Conservation (phyloP, 2,797 vertebrate genomes). For the Acipenser ruthenus region DNA sequence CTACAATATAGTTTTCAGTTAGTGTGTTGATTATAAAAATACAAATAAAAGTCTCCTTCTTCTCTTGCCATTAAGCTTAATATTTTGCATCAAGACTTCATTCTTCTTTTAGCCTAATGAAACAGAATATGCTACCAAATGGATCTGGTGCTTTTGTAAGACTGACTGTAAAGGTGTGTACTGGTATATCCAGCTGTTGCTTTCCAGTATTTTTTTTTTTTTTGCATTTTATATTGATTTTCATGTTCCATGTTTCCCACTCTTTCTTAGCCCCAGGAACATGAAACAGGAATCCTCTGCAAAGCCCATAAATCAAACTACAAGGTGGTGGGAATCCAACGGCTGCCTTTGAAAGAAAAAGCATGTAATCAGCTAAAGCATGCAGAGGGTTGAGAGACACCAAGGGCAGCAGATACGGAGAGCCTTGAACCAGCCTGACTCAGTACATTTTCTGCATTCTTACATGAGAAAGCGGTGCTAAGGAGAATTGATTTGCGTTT, state of each 20-base stretch:
- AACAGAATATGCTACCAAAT: not conserved
- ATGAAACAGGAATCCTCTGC: constrained; percentile 38
- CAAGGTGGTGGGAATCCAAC: constrained; percentile 33
- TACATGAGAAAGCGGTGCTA: constrained; percentile 48
- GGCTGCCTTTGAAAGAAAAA: constrained; percentile 58
- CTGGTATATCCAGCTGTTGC: not conserved
- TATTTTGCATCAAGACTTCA: not conserved
- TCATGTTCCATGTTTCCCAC: constrained; percentile 1
- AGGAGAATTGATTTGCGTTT: constrained; percentile 31
- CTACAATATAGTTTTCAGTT: too few relatives aligned
- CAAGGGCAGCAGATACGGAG: constrained; percentile 54
- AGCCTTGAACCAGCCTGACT: constrained; percentile 56
- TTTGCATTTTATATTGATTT: not conserved
- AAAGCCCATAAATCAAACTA: constrained; percentile 29
- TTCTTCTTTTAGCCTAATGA: not conserved
- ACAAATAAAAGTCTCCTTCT: too few relatives aligned
- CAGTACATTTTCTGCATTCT: constrained; percentile 54
- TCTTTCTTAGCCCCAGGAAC: constrained; percentile 7
- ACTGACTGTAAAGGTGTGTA: not conserved
- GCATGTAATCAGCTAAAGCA: constrained; percentile 68
- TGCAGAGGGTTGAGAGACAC: constrained; percentile 50
- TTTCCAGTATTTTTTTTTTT: not conserved
- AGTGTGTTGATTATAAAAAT: too few relatives aligned
- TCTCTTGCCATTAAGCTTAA: not conserved
- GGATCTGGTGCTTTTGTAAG: not conserved